These are phyloP conservation scores for Gadopsis marmoratus DNA, from an alignment of 2,797 vertebrate genomes.

Conservation along the genomic window DNA sequence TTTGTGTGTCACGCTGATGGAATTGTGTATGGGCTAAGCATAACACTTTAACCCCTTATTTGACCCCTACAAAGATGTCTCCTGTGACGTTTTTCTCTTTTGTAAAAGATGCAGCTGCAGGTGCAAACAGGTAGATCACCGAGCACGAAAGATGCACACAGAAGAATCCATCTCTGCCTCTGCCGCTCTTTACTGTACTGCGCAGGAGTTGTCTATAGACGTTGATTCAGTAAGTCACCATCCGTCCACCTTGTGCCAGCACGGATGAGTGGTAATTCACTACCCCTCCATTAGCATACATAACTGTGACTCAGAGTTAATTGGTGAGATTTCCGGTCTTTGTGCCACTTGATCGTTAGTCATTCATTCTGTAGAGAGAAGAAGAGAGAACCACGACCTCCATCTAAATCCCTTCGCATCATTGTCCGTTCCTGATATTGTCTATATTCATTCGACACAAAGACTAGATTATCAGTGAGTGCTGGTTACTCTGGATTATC, in stretches of 20 bases:
- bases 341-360: constrained; percentile 43
- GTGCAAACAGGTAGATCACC: constrained; percentile 66
- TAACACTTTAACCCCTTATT: constrained; percentile 80
- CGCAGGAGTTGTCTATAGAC: constrained; percentile 23
- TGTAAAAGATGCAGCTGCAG: constrained; percentile 71
- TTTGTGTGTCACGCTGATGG: constrained; percentile 50
- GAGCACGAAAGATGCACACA: constrained; percentile 59
- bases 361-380: constrained; percentile 49
- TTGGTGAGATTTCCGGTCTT: constrained; percentile 46
- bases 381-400: constrained; percentile 17
- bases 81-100: constrained; percentile 78
- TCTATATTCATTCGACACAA: constrained; percentile 11
- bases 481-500: constrained; percentile 12
- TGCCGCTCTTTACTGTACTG: constrained; percentile 17
- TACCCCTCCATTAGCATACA: constrained; percentile 41
- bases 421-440: constrained; percentile 24
- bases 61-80: constrained; percentile 83
- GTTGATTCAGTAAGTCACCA: constrained; percentile 54
- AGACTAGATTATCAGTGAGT: constrained; percentile 14
- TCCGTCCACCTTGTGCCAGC: constrained; percentile 17
- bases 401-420: constrained; percentile 13
- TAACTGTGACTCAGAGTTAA: constrained; percentile 52
- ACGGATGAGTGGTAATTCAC: constrained; percentile 51
- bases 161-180: constrained; percentile 23
- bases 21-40: constrained; percentile 57